phyloP scores from a whole-genome alignment of 2,888 invertebrate genomes.

The Diplazon laetatorius region DNA sequence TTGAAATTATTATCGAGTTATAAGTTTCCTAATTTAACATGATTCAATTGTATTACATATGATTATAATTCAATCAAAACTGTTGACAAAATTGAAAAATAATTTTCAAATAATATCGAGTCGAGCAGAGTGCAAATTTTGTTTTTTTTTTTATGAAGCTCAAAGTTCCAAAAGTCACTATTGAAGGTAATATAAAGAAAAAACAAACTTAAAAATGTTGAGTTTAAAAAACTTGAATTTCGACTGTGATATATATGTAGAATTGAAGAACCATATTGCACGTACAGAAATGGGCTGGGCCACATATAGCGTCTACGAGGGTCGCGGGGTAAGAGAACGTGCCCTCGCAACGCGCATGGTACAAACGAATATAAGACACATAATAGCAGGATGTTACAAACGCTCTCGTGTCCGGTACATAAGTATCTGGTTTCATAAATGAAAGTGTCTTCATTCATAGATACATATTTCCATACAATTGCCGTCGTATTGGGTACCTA shows the following conservation, averaged over 20 bases:
- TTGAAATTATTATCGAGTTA: too few relatives aligned
- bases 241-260: not conserved
- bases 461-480: slow-evolving; percentile 82
- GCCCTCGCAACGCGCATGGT: slow-evolving; percentile 56
- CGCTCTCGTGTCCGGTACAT: slow-evolving; percentile 80
- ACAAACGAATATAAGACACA: slow-evolving; percentile 78
- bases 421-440: slow-evolving; percentile 81
- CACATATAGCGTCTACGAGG: not conserved
- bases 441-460: slow-evolving; percentile 82
- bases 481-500: slow-evolving; percentile 80
- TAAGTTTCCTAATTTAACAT: too few relatives aligned
- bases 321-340: slow-evolving; percentile 15
- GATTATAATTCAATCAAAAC: too few relatives aligned
- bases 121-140: too few relatives aligned
- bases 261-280: too few relatives aligned
- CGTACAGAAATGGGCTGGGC: not conserved
- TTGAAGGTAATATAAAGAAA: too few relatives aligned
- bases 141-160: too few relatives aligned
- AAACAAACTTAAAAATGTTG: too few relatives aligned
- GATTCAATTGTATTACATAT: too few relatives aligned
- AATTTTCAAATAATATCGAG: too few relatives aligned
- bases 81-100: too few relatives aligned
- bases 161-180: too few relatives aligned
- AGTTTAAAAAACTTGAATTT: not conserved
- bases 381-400: slow-evolving; percentile 81